Conservation (phyloP, 2,113 vertebrate genomes). For the Edolisoma coerulescens region DNA sequence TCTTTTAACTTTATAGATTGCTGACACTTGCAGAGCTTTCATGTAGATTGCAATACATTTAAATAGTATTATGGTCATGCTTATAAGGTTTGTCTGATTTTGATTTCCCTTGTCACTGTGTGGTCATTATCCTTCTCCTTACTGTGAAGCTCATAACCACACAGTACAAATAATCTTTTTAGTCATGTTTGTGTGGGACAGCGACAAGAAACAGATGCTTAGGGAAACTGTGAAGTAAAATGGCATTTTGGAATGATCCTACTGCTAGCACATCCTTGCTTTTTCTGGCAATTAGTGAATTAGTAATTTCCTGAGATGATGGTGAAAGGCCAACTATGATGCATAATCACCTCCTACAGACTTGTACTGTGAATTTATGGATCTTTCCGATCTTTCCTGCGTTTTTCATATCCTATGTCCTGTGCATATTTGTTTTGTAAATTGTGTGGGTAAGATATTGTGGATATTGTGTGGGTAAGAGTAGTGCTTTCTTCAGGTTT, state of each 20-base stretch:
- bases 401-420: background rate
- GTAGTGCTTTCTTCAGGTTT: background rate
- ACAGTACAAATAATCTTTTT: background rate
- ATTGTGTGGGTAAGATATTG: background rate
- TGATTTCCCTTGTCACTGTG: background rate
- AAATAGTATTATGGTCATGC: background rate
- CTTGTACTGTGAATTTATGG: background rate
- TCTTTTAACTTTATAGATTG: background rate
- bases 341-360: background rate
- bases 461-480: background rate
- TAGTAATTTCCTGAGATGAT: background rate
- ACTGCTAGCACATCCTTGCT: background rate
- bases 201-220: background rate
- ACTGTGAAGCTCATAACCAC: background rate
- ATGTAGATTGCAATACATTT: background rate
- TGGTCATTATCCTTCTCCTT: background rate
- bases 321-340: background rate
- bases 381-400: background rate
- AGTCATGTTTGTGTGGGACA: background rate
- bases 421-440: background rate
- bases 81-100: background rate
- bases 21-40: background rate
- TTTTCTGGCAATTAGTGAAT: background rate
- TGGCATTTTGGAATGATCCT: background rate
- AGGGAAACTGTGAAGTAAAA: background rate